Evolutionary conservation across 1,140 invertebrate genomes (phyloP), one percentile per base, ranked within the genome.

Genomic region (Anadara kagoshimensis): DNA sequence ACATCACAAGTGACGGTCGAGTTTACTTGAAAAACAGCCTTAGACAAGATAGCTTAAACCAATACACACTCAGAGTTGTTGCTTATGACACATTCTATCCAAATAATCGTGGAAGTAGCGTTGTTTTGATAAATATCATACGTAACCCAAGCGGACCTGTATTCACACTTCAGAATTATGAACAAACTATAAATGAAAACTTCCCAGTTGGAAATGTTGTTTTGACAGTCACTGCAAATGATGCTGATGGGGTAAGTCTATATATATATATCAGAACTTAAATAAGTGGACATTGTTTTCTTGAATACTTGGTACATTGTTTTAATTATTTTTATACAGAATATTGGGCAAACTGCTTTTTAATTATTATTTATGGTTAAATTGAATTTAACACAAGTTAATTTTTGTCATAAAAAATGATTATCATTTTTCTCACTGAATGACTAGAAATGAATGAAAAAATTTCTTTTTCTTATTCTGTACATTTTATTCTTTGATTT

Each of bases 31-130:
- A 62, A 18, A 62, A 65, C 16, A 22, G 57, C 22, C 44, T 78
- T 36, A 54, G 26, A 18, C 41, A 66, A 26, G 76, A 78, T 47
- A 78, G 68, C 43, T 58, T 75, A 5, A 29, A 16, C 51, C 51
- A 61, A 43, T 78, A 78, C 65, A 65, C 53, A 26, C 92, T 97
- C 61, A 94, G 96, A 85, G 93, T 98, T 0, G 92, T 93, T 73
- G 96, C 94, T 0, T 95, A 94, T 81, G 96, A 98, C 84, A 91
- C 95, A 76, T 95, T 95, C 0, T 94, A 95, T 44, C 96, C 95
- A 0, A 93, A 94, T 78, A 90, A 97, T 62, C 94, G 93, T 1
- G 74, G 57, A n/a, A 36, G 36, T 29, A 64, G 67, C 49, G 70
- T 57, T 36, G 69, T 80, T 2, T 73, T 56, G 11, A 69, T 83